Evolutionary conservation across 2,888 invertebrate genomes (phyloP), one percentile per base, ranked within the genome.

Genomic region (Mallateleia sp.): DNA sequence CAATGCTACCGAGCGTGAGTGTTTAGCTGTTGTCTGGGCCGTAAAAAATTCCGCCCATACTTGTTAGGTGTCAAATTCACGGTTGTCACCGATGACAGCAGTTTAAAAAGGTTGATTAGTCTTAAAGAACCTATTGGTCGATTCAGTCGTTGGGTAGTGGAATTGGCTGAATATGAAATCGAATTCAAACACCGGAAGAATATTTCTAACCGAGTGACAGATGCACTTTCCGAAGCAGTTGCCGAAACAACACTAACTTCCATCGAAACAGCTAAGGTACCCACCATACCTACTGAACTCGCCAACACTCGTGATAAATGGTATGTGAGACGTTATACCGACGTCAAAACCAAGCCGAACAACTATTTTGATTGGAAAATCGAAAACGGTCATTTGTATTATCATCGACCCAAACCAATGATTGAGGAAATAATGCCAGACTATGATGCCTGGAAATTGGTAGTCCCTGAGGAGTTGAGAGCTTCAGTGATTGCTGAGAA

Each of bases 61-160:
- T 69, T 89, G 0, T 78, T 89, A 28, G 84, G 81, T 0, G 81
- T 77, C 5, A 24, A 20, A 0, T 90, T 91, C 22, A 89, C 85
- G 0, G 91, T 91, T 0, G 64, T 90, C 0, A 92, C 91, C 0
- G 91, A 92, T n/a, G 86, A 90, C n/a, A 77, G 60, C 6, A 83
- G 86, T 22, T 14, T 90, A 0, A 32, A 60, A 0, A 85, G 87
- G 85, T 45, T 89, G 0, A 32, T 71, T 1, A 80, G 84, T 15
- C 91, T 8, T 56, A 89, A 8, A 22, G 91, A 52, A 89, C 91
- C 2, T 38, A 91, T 0, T 91, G 92, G 92, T 80, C 87, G 3
- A 52, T 91, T 0, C 67, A 81, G 14, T 45, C 92, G 1, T 83
- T 79, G 18, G 15, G 45, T 45, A 14, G 11, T 45, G 4, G 45